These are phyloP conservation scores for Acleris cristana DNA, from an alignment of 2,888 invertebrate species.

Conservation along the genomic window DNA sequence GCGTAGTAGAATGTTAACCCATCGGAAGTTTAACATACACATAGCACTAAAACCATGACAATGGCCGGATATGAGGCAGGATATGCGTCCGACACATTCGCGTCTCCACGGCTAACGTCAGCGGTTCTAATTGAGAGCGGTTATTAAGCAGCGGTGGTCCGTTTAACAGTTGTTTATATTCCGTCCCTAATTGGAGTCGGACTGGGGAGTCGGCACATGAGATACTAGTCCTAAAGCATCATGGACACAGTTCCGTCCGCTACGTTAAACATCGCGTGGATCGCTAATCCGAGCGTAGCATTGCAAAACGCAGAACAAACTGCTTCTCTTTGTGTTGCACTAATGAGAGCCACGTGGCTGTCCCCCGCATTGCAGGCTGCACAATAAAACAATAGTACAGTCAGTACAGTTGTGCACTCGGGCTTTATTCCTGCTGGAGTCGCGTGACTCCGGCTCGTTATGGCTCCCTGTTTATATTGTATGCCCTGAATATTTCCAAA, in stretches of 20 bases:
- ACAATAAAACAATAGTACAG: constrained; percentile 81
- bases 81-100: constrained; percentile 66
- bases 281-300: constrained; percentile 77
- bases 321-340: constrained; percentile 78
- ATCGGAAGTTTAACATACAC: constrained; percentile 31
- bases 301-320: constrained; percentile 80
- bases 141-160: constrained; percentile 37
- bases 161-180: constrained; percentile 29
- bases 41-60: constrained; percentile 52
- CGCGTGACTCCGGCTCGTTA: constrained; percentile 75
- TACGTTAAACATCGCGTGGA: constrained; percentile 72
- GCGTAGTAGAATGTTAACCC: constrained; percentile 12
- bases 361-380: constrained; percentile 82
- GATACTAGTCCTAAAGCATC: constrained; percentile 45
- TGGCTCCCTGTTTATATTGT: constrained; percentile 64
- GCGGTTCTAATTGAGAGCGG: constrained; percentile 58
- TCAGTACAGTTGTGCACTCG: constrained; percentile 48
- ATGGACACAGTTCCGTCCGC: constrained; percentile 67
- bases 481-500: constrained; percentile 52
- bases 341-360: constrained; percentile 83
- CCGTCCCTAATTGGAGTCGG: constrained; percentile 9
- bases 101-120: constrained; percentile 65
- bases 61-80: constrained; percentile 70
- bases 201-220: not conserved
- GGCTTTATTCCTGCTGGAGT: constrained; percentile 78